A percentile compares a stretch with the other conserved stretches of the same genome.
phyloP scores from a whole-genome alignment of 2,113 vertebrate species.

The Calidris pygmaea region DNA sequence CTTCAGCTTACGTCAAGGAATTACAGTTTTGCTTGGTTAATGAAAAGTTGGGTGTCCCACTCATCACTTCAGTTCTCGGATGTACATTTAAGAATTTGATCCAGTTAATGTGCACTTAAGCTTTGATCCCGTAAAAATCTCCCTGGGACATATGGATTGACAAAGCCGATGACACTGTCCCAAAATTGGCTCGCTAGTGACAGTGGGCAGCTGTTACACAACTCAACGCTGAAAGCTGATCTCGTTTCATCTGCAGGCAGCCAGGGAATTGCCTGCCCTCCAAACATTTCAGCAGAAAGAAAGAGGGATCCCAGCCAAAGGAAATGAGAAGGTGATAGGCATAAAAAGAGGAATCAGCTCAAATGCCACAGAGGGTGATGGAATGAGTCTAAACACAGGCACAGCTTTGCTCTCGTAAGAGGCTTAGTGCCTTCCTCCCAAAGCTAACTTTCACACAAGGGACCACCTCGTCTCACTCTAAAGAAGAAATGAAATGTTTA shows the following conservation, averaged over 20 bases:
- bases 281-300: constrained; percentile 24
- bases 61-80: neutral
- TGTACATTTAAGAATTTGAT: constrained; percentile 18
- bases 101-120: neutral
- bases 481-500: neutral
- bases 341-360: constrained; percentile 1
- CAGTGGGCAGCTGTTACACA: constrained; percentile 54
- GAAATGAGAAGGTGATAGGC: constrained; percentile 53
- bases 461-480: neutral
- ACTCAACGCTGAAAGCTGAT: constrained; percentile 1
- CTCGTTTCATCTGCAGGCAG: constrained; percentile 36
- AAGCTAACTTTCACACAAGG: neutral
- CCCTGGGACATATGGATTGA: constrained; percentile 1
- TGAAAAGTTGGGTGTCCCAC: neutral
- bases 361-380: constrained; percentile 29
- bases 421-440: neutral
- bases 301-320: constrained; percentile 26
- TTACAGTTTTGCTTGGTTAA: neutral
- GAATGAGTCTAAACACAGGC: constrained; percentile 10
- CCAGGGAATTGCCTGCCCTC: constrained; percentile 21
- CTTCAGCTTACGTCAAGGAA: neutral
- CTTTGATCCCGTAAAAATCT: constrained; percentile 24
- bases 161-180: constrained; percentile 37
- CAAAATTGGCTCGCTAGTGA: constrained; percentile 16
- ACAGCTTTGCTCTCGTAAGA: neutral